Base-by-base conservation (phyloP, 2,113 vertebrate species). In the Muntiacus muntjak region DNA sequence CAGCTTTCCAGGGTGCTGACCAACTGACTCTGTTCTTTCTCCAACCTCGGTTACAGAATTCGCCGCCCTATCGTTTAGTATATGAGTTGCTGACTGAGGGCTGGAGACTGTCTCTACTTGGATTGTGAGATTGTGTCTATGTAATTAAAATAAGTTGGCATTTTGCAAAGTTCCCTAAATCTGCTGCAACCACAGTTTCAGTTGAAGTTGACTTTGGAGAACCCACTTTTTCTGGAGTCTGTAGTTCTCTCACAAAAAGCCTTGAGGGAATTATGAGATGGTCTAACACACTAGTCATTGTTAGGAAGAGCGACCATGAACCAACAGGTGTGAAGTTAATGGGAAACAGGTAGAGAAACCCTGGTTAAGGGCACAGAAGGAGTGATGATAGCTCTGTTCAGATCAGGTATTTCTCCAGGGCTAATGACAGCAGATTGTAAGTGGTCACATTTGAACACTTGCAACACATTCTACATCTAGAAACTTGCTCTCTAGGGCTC, bases 391-490 rank as follows among this genome's bases (percentile, higher is more conserved):
- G 23, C 10, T 0, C 14, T 2, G 28, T 43, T 45, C 25, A n/a
- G 7, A 33, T 28, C 25, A 13, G 85, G n/a, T 40, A 14, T 57
- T 23, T 12, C 78, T 26, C 28, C 15, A n/a, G 26, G 25, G n/a
- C 64, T 43, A 36, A 40, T 0, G 17, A 21, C 17, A 10, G 26
- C 6, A 60, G 28, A 19, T 76, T 36, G 1, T 8, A 57, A 45
- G 33, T 6, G 40, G n/a, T 60, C 86, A 36, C n/a, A 6, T 85
- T 11, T 50, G 58, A 55, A 55, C 58, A 25, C 45, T 2, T 58
- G 74, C 6, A 43, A 33, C 26, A 45, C 26, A 2, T 6, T 17
- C 36, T 5, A 0, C 4, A 1, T 83, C 57, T 4, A 25, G 54
- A 81, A 62, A 55, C 19, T 1, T n/a, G 50, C 19, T 47, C 52